These are phyloP conservation scores for Bombus sylvicola DNA, from an alignment of 1,140 invertebrate species.

Conservation along the genomic window DNA sequence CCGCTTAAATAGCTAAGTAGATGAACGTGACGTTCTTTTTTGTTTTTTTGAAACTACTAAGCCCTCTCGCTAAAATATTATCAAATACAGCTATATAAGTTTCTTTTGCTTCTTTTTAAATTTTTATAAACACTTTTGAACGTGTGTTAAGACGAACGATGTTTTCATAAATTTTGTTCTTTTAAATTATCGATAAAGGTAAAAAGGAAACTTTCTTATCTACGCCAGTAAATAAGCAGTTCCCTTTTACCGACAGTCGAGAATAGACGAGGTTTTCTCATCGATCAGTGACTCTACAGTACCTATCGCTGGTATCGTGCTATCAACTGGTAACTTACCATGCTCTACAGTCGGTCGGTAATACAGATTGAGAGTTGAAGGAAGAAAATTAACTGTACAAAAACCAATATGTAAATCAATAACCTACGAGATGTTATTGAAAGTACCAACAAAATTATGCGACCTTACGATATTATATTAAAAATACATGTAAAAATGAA, in stretches of 20 bases:
- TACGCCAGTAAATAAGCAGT: accelerated
- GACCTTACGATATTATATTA: not conserved
- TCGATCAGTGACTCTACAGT: not conserved
- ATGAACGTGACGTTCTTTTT: no score
- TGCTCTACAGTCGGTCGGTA: not conserved
- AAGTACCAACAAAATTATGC: not conserved
- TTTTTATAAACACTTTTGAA: no score
- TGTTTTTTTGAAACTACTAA: no score
- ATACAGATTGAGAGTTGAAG: not conserved
- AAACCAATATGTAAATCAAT: not conserved
- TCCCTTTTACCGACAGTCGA: not conserved
- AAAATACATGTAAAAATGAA: not conserved
- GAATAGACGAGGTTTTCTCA: not conserved
- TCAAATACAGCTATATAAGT: no score
- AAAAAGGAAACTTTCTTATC: not conserved
- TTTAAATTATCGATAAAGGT: not conserved
- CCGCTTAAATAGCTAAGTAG: no score
- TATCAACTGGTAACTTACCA: slow-evolving; percentile 5
- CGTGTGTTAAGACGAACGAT: not conserved
- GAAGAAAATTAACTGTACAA: not conserved
- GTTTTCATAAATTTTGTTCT: not conserved
- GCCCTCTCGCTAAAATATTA: accelerated
- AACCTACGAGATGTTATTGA: not conserved
- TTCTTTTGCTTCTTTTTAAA: no score
- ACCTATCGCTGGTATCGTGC: not conserved